A percentile compares a stretch with the other conserved stretches of the same genome.
These are phyloP conservation scores for Pangasius djambal DNA, from an alignment of 2,797 vertebrate genomes.

Conservation along the genomic window DNA sequence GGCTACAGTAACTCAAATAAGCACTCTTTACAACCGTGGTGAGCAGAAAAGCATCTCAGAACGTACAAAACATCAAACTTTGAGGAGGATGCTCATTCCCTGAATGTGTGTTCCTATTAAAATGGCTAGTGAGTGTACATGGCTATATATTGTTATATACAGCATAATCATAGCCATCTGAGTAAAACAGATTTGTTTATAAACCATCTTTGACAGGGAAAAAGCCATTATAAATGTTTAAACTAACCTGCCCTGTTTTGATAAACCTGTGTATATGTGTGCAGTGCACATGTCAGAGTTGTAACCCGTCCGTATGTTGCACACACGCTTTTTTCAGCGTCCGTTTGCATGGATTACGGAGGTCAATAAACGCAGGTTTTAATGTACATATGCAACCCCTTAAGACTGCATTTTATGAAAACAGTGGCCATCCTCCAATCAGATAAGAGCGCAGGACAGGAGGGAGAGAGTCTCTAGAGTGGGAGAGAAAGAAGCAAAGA, in stretches of 20 bases:
- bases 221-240: constrained; percentile 65
- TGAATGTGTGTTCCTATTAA: background rate
- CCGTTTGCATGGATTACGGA: constrained; percentile 44
- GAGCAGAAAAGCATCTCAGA: background rate
- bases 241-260: constrained; percentile 64
- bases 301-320: background rate
- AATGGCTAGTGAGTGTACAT: background rate
- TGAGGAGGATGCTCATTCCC: background rate
- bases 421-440: constrained; percentile 79
- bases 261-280: constrained; percentile 44
- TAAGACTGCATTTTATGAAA: constrained; percentile 81
- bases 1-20: background rate
- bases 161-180: background rate
- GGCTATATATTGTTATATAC: background rate
- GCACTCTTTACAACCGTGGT: background rate
- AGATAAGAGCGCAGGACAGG: constrained; percentile 75
- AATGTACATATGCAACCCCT: constrained; percentile 81
- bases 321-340: background rate
- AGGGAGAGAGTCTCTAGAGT: constrained; percentile 66
- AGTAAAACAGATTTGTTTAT: constrained; percentile 52
- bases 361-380: constrained; percentile 63
- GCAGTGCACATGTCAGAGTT: constrained; percentile 27
- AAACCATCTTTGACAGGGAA: constrained; percentile 55
- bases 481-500: constrained; percentile 44
- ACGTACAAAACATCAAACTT: background rate